A percentile compares a stretch with the other conserved stretches of the same genome.
phyloP scores from a whole-genome alignment of 2,888 invertebrate species.

The Orgyia antiqua region DNA sequence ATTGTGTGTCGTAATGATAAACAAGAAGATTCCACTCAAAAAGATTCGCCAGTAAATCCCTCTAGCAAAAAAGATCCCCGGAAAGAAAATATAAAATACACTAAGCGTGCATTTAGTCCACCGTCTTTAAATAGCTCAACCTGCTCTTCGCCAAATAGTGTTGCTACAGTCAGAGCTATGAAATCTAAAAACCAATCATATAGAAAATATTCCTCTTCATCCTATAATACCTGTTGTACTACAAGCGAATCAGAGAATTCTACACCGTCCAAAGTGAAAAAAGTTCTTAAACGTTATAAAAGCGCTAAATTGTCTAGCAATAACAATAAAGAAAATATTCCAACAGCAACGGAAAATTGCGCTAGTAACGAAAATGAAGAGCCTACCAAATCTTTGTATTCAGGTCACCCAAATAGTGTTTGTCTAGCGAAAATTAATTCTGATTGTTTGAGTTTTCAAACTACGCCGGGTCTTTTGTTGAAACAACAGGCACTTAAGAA shows the following conservation, averaged over 20 bases:
- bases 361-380: conserved; percentile 25
- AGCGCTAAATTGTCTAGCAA: conserved; percentile 29
- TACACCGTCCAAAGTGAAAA: conserved; percentile 35
- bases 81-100: conserved; percentile 2
- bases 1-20: conserved; percentile 46
- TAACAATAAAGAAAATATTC: conserved; percentile 53
- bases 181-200: conserved; percentile 26
- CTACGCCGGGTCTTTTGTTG: conserved; percentile 23
- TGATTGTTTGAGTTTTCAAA: conserved; percentile 28
- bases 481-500: conserved; percentile 33
- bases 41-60: conserved; percentile 15
- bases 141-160: conserved; percentile 55
- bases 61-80: conserved; percentile 10
- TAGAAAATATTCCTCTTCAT: conserved; percentile 34
- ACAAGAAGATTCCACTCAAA: conserved; percentile 27
- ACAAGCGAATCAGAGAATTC: conserved; percentile 39
- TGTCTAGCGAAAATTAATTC: conserved; percentile 34
- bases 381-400: conserved; percentile 28
- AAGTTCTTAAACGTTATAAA: conserved; percentile 36
- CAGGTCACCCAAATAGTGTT: conserved; percentile 35
- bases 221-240: conserved; percentile 33
- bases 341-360: conserved; percentile 37
- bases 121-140: conserved; percentile 52
- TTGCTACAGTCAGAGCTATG: conserved; percentile 50
- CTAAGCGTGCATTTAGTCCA: conserved; percentile 29